Evolutionary conservation across 2,113 vertebrate genomes (phyloP).

Genomic region (Saccopteryx bilineata): DNA sequence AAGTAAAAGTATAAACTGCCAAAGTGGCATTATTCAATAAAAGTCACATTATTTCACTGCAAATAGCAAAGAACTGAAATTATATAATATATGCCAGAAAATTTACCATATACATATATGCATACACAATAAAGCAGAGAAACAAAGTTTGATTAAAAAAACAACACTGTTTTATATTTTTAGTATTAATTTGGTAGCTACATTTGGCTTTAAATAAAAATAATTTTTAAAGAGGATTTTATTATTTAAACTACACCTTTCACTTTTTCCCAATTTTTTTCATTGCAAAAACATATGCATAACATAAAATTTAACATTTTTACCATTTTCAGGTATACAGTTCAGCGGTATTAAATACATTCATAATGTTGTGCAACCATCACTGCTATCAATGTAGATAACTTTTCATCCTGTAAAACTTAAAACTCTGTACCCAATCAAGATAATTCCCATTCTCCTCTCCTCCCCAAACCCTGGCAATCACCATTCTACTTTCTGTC

Average conservation of each 20-base stretch:
- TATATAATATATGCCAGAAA: constrained; percentile 21
- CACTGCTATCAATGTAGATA: not conserved
- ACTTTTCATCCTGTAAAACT: not conserved
- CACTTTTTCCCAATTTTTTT: not conserved
- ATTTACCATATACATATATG: not conserved
- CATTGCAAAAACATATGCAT: not conserved
- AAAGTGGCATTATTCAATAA: constrained; percentile 29
- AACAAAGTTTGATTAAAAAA: constrained; percentile 32
- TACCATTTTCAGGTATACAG: not conserved
- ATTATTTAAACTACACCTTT: not conserved
- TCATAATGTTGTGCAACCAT: not conserved
- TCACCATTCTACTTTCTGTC: not conserved
- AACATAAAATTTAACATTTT: not conserved
- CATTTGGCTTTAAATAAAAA: constrained; percentile 41
- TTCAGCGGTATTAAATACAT: not conserved
- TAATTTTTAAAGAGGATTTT: not conserved
- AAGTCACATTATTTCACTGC: constrained; percentile 54
- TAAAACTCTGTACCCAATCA: not conserved
- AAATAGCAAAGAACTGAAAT: constrained; percentile 34
- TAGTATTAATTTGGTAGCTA: constrained; percentile 32
- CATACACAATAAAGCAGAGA: not conserved
- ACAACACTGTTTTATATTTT: constrained; percentile 37
- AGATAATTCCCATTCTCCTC: not conserved
- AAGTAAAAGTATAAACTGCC: constrained; percentile 12
- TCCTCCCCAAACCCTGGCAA: not conserved